Conservation (phyloP, 2,888 invertebrate genomes). For the Cremastinae sp. region DNA sequence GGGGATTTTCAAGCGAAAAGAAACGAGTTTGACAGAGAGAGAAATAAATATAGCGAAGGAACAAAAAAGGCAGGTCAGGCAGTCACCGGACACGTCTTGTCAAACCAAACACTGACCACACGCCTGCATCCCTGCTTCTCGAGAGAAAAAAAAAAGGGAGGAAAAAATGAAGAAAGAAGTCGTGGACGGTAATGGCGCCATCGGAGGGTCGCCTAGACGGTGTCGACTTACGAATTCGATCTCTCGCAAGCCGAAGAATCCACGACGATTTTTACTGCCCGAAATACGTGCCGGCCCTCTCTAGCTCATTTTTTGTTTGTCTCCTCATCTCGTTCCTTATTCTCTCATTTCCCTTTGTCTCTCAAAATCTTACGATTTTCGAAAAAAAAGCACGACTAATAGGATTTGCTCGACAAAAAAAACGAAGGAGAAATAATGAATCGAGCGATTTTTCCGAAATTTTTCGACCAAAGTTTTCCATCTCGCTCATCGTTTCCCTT, state of each 20-base stretch:
- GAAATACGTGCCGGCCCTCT: conserved; percentile 37
- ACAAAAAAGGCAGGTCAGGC: conserved; percentile 61
- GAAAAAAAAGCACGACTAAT: no score
- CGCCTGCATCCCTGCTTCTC: conserved; percentile 53
- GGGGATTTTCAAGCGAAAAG: conserved; percentile 4
- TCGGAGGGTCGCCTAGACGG: conserved; percentile 55
- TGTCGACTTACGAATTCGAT: conserved; percentile 70
- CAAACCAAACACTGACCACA: conserved; percentile 74
- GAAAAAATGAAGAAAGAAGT: conserved; percentile 5
- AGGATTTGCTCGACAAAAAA: no score
- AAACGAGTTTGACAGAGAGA: conserved; percentile 11
- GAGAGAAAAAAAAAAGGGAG: conserved; percentile 19
- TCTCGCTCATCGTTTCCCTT: conserved; percentile 9
- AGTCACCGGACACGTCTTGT: conserved; percentile 68
- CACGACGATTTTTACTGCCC: conserved; percentile 43
- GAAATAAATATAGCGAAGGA: no score
- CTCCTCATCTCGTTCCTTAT: no score
- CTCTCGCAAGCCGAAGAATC: conserved; percentile 43
- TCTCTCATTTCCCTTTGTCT: no score
- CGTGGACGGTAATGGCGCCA: conserved; percentile 48
- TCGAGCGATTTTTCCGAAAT: neutral
- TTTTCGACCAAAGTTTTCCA: conserved; percentile 4
- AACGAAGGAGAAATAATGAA: no score
- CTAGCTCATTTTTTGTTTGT: no score
- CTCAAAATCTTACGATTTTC: no score